Base-by-base conservation (phyloP, 2,797 vertebrate species). In the Dromococcyx pavoninus region DNA sequence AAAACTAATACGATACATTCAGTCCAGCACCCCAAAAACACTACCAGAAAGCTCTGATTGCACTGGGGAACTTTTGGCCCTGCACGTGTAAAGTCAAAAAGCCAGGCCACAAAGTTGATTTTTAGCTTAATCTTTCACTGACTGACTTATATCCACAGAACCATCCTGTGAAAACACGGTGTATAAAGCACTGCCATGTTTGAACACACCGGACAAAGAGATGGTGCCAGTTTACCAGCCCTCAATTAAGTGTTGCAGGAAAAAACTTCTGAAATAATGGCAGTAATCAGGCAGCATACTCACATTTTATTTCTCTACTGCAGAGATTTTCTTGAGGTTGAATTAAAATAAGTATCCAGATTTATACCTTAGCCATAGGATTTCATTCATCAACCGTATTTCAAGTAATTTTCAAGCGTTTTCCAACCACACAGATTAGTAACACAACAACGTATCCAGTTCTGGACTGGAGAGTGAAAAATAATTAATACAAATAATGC, bases 401-500 rank as follows among this genome's bases (percentile, higher is more conserved):
- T 89, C 28, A 87, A 85, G 91, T 37, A 0, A 75, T 91, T 80
- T 85, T 71, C 89, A 88, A 81, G 74, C 41, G 57, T 30, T 85
- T 88, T 66, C 30, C 61, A 78, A 79, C 48, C 41, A 79, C 27
- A 86, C 0, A 82, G 78, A 94, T 82, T 79, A 87, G 83, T 73
- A 95, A 86, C 57, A 95, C 60, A 93, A 78, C 57, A 91, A 79
- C 1, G 0, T 78, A 88, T 41, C 77, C 41, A 61, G 46, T 82
- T 76, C 77, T 87, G 88, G 92, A 70, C 33, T 43, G n/a, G 51
- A 91, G 62, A 93, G 76, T 27, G 67, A 73, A 92, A 94, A 94
- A 88, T 93, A 96, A 95, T 90, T 94, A 95, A 88, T 91, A 91
- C 60, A 91, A 91, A 92, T 86, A 94, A 93, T 67, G 71, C 74